Evolutionary conservation across 2,113 vertebrate genomes (phyloP).

Genomic region (Chaetodon trifascialis): DNA sequence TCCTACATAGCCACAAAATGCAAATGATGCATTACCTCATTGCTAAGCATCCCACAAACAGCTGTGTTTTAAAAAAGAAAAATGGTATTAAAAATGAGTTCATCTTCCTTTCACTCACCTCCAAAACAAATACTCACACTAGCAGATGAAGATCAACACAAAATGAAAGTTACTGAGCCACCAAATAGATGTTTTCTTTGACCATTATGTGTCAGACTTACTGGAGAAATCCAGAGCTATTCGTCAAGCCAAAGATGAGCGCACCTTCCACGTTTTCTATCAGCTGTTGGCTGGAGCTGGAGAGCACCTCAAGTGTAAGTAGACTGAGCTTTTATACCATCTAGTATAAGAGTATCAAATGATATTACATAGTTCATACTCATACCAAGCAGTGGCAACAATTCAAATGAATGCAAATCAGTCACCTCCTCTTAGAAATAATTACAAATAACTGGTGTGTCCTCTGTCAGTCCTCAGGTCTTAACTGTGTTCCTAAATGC

Average conservation of each 20-base stretch:
- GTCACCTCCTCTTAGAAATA: too few species aligned
- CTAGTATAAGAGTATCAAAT: background rate
- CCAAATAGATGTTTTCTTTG: constrained; percentile 76
- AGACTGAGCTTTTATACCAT: background rate
- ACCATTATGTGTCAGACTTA: constrained; percentile 87
- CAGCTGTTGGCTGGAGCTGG: constrained; percentile 94
- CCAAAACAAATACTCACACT: too few species aligned
- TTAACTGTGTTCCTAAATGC: constrained; percentile 5
- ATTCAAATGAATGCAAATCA: too few species aligned
- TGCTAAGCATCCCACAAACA: too few species aligned
- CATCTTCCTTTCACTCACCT: too few species aligned
- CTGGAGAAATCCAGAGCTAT: constrained; percentile 98
- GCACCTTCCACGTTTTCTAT: constrained; percentile 98
- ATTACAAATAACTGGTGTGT: background rate
- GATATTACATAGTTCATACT: background rate
- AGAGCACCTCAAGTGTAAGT: constrained; percentile 95
- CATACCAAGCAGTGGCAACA: background rate
- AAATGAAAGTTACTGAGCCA: background rate
- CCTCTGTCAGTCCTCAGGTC: background rate
- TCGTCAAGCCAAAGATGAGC: constrained; percentile 97
- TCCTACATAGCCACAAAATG: too few species aligned
- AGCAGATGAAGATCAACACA: too few species aligned
- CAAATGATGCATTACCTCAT: too few species aligned
- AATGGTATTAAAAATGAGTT: too few species aligned
- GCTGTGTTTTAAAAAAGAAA: too few species aligned